Percentiles rank a stretch among this genome's conserved stretches.
Evolutionary conservation across 2,797 vertebrate genomes (phyloP).

Genomic region (Chelon labrosus): DNA sequence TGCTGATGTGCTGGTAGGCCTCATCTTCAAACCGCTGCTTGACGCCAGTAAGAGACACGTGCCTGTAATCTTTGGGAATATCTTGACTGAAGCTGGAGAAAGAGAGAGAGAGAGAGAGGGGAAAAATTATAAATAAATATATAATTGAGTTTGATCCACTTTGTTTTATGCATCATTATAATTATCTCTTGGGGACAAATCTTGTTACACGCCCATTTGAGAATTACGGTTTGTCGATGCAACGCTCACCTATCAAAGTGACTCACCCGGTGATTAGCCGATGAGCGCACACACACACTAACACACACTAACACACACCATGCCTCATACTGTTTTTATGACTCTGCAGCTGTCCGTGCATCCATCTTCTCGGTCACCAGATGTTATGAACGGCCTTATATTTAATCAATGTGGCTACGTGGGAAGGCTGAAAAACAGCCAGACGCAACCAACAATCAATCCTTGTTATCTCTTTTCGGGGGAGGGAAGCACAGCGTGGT

Average conservation of each 20-base stretch:
- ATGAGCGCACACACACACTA: neutral
- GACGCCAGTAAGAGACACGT: slow-evolving; percentile 94
- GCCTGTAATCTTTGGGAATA: slow-evolving; percentile 95
- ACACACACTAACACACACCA: neutral
- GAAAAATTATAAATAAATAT: neutral
- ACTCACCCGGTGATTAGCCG: slow-evolving; percentile 57
- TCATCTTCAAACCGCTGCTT: slow-evolving; percentile 97
- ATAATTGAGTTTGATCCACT: slow-evolving; percentile 40
- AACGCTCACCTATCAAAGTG: slow-evolving; percentile 48
- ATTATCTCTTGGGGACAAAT: slow-evolving; percentile 58
- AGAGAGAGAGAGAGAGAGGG: neutral
- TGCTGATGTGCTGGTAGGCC: slow-evolving; percentile 90
- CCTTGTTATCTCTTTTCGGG: slow-evolving; percentile 22
- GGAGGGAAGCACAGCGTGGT: slow-evolving; percentile 8
- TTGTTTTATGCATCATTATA: slow-evolving; percentile 37
- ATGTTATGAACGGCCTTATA: slow-evolving; percentile 16
- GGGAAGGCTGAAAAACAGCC: slow-evolving; percentile 30
- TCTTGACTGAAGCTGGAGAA: slow-evolving; percentile 91
- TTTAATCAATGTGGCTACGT: slow-evolving; percentile 24
- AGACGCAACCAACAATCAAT: slow-evolving; percentile 39
- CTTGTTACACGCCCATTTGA: slow-evolving; percentile 69
- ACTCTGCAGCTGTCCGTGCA: neutral
- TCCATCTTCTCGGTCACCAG: slow-evolving; percentile 18
- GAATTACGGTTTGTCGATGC: slow-evolving; percentile 53
- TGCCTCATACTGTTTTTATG: slow-evolving; percentile 21